A percentile compares a stretch with the other conserved stretches of the same genome.
phyloP scores from a whole-genome alignment of 2,888 invertebrate species.

The Operophtera brumata region DNA sequence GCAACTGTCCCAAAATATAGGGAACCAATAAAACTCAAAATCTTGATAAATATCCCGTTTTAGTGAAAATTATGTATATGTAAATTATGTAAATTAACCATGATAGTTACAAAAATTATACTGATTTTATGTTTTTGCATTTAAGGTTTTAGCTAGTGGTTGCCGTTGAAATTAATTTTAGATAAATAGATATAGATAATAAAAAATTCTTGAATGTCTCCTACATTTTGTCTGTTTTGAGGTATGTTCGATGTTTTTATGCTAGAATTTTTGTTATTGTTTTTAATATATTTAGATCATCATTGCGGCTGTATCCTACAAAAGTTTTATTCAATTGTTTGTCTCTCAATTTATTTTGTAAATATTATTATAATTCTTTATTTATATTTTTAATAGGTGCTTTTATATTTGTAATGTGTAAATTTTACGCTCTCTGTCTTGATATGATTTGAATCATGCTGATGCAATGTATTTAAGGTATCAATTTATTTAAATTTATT shows the following conservation, averaged over 20 bases:
- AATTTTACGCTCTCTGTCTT: slow-evolving; percentile 20
- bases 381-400: slow-evolving; percentile 12
- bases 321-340: slow-evolving; percentile 9
- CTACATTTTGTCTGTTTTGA: slow-evolving; percentile 5
- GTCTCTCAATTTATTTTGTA: slow-evolving; percentile 7
- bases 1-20: too few relatives aligned
- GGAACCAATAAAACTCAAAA: too few relatives aligned
- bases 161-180: slow-evolving; percentile 9
- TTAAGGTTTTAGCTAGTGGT: slow-evolving; percentile 1
- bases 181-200: neutral
- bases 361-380: slow-evolving; percentile 11
- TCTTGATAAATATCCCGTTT: too few relatives aligned
- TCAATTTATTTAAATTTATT: slow-evolving; percentile 11
- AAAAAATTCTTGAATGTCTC: neutral
- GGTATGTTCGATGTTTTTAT: slow-evolving; percentile 14
- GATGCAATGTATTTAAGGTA: slow-evolving; percentile 7
- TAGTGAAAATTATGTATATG: too few relatives aligned
- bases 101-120: too few relatives aligned
- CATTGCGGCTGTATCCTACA: neutral
- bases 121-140: too few relatives aligned
- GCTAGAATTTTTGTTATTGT: slow-evolving; percentile 16
- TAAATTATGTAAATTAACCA: too few relatives aligned
- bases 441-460: slow-evolving; percentile 6
- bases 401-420: slow-evolving; percentile 14
- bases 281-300: slow-evolving; percentile 1